Conservation (phyloP, 2,797 vertebrate species). For the Antennarius maculatus region DNA sequence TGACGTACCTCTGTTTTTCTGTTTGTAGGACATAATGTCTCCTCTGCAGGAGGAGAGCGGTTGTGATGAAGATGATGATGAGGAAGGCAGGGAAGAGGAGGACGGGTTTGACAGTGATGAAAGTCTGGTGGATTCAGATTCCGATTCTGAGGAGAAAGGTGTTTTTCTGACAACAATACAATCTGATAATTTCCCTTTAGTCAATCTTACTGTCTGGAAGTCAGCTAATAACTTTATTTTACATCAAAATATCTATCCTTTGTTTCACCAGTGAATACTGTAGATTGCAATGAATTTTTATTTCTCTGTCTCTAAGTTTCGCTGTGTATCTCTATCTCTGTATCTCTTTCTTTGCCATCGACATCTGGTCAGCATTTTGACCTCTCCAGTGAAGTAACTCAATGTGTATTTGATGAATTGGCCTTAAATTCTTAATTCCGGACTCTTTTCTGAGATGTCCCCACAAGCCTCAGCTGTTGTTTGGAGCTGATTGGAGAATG, state of each 20-base stretch:
- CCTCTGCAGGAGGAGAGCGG: slow-evolving; percentile 92
- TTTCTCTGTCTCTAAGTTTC: too few species aligned
- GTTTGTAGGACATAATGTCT: slow-evolving; percentile 79
- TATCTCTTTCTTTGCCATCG: too few species aligned
- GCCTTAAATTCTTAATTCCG: too few species aligned
- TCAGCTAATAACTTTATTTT: not conserved
- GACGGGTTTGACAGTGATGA: slow-evolving; percentile 91
- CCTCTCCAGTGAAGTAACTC: not conserved
- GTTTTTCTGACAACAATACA: slow-evolving; percentile 10
- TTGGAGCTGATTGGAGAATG: not conserved
- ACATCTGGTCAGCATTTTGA: not conserved
- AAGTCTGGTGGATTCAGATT: slow-evolving; percentile 94
- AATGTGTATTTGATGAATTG: not conserved
- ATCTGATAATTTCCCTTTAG: not conserved
- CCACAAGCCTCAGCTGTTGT: not conserved
- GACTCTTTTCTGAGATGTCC: too few species aligned
- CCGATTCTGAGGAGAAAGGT: slow-evolving; percentile 96
- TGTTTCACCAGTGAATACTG: not conserved
- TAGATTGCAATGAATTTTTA: not conserved
- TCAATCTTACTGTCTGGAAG: not conserved
- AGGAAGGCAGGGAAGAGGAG: slow-evolving; percentile 87
- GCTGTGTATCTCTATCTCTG: too few species aligned
- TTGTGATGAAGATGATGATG: slow-evolving; percentile 92
- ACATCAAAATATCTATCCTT: not conserved
- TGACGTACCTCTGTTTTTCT: slow-evolving; percentile 24